phyloP scores from a whole-genome alignment of 1,140 invertebrate species.

The Schlechtendalia chinensis region DNA sequence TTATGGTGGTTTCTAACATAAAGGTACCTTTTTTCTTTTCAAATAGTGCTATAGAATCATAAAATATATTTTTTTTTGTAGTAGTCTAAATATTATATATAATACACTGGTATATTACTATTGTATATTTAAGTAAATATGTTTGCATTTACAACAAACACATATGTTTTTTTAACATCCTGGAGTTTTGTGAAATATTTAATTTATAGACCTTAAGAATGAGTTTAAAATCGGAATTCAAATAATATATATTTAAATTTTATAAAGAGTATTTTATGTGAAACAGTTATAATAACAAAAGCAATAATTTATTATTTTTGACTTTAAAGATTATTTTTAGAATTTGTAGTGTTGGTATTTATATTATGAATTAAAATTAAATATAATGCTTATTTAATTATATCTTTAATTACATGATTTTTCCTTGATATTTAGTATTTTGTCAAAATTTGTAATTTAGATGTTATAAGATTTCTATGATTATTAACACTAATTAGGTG shows the following conservation, averaged over 20 bases:
- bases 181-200: not conserved
- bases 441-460: too few relatives aligned
- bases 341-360: too few relatives aligned
- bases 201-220: not conserved
- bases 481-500: too few relatives aligned
- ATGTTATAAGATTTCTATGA: too few relatives aligned
- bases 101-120: not conserved
- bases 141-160: too few relatives aligned
- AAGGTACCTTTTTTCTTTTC: slow-evolving; percentile 27
- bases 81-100: not conserved
- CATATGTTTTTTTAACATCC: not conserved
- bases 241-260: not conserved
- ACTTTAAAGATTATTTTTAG: not conserved
- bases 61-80: slow-evolving; percentile 9
- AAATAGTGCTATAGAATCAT: slow-evolving; percentile 17
- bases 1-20: not conserved
- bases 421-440: too few relatives aligned
- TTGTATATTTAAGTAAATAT: not conserved
- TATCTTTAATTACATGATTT: too few relatives aligned
- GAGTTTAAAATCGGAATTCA: not conserved
- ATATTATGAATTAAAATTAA: too few relatives aligned
- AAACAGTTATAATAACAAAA: not conserved
- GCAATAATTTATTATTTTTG: not conserved
- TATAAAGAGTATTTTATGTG: not conserved
- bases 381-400: too few relatives aligned